Evolutionary conservation across 2,888 invertebrate genomes (phyloP).

Genomic region (Gastrophysa polygoni): DNA sequence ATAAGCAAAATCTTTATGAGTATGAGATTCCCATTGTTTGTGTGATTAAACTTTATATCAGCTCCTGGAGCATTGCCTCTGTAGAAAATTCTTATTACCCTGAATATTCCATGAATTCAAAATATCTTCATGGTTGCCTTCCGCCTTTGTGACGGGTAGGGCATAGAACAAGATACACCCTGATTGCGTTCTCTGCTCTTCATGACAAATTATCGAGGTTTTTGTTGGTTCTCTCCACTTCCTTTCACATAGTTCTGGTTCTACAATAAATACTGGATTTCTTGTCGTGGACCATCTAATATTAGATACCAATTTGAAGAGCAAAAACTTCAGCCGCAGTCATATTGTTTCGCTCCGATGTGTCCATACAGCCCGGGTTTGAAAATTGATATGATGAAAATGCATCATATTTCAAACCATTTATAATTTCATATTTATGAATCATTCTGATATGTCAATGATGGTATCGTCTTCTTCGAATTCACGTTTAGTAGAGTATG

Average conservation of each 20-base stretch:
- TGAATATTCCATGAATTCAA: not conserved
- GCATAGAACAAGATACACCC: conserved; percentile 21
- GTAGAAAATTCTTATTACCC: not conserved
- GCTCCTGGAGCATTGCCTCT: not conserved
- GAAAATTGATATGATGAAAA: too few relatives aligned
- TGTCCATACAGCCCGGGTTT: too few relatives aligned
- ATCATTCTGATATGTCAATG: too few relatives aligned
- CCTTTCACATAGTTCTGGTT: not conserved
- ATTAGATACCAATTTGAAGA: not conserved
- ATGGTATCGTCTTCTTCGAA: too few relatives aligned
- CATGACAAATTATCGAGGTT: conserved; percentile 25
- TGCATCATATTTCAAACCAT: too few relatives aligned
- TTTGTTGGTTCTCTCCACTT: conserved; percentile 21
- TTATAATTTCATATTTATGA: too few relatives aligned
- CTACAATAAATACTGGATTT: not conserved
- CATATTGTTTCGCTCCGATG: too few relatives aligned
- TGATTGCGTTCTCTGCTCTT: conserved; percentile 22
- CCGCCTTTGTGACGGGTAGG: not conserved
- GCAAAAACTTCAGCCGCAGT: not conserved
- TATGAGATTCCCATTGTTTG: too few relatives aligned
- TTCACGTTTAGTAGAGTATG: too few relatives aligned
- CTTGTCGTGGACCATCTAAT: not conserved
- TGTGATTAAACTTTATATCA: too few relatives aligned
- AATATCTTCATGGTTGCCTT: not conserved
- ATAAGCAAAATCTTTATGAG: too few relatives aligned